phyloP scores from a whole-genome alignment of 2,113 vertebrate species.

The Prinia subflava region DNA sequence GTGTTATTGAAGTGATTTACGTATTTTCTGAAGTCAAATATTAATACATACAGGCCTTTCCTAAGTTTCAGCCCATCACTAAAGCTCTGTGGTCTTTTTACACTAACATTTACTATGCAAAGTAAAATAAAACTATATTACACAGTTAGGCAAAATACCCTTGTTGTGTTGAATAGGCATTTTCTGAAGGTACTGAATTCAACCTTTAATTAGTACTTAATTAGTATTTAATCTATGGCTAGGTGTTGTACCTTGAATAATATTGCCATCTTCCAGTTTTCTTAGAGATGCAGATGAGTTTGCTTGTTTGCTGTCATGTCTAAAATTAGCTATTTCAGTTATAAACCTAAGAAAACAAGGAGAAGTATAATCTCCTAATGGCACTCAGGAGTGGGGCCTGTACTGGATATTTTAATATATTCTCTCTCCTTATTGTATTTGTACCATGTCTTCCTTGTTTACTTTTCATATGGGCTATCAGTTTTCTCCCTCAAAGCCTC shows the following conservation, averaged over 20 bases:
- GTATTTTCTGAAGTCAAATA: background rate
- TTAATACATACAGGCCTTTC: background rate
- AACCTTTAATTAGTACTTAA: slow-evolving; percentile 67
- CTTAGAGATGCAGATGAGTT: background rate
- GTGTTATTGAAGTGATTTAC: background rate
- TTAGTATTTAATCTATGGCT: slow-evolving; percentile 60
- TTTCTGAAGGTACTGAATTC: slow-evolving; percentile 44
- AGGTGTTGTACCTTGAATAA: slow-evolving; percentile 32
- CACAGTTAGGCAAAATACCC: slow-evolving; percentile 24
- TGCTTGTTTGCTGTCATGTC: background rate
- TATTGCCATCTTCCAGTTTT: background rate
- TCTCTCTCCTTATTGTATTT: background rate
- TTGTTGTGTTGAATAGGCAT: slow-evolving; percentile 47
- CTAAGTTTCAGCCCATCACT: background rate
- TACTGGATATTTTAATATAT: background rate
- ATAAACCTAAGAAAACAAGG: background rate
- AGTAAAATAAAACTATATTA: slow-evolving; percentile 15
- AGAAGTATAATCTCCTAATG: background rate
- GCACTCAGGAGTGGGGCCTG: background rate
- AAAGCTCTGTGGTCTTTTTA: slow-evolving; percentile 1
- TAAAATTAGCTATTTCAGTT: slow-evolving; percentile 3
- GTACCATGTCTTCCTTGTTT: background rate
- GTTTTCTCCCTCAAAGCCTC: background rate
- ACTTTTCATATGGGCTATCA: background rate
- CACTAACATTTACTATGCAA: background rate